Evolutionary conservation across 2,797 vertebrate genomes (phyloP).

Genomic region (Falco biarmicus): DNA sequence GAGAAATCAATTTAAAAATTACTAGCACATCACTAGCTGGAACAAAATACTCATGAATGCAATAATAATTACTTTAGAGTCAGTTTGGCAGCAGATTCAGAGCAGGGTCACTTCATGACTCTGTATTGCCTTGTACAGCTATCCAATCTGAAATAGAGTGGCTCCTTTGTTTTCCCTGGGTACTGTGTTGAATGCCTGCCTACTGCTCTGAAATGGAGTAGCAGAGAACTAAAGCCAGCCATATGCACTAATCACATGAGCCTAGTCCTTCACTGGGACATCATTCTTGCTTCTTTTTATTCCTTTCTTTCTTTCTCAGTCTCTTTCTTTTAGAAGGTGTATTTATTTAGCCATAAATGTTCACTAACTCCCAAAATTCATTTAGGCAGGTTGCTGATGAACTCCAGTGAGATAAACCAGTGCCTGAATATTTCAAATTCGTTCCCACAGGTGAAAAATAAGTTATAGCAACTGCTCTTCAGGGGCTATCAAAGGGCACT

Average conservation of each 20-base stretch:
- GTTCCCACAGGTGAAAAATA: background rate
- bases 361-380: background rate
- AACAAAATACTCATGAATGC: background rate
- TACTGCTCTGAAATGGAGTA: background rate
- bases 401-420: background rate
- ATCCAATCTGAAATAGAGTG: background rate
- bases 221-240: background rate
- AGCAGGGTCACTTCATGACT: background rate
- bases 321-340: background rate
- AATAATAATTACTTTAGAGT: background rate
- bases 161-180: background rate
- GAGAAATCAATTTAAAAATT: background rate
- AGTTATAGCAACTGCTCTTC: background rate
- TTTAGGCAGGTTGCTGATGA: background rate
- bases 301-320: background rate
- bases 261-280: background rate
- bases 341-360: background rate
- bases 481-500: rapidly evolving
- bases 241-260: rapidly evolving
- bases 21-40: background rate
- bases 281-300: background rate
- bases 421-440: background rate
- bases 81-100: background rate
- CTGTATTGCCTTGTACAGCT: background rate
- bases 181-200: background rate